These are phyloP conservation scores for Acrobasis suavella DNA, from an alignment of 2,888 invertebrate genomes.

Conservation along the genomic window DNA sequence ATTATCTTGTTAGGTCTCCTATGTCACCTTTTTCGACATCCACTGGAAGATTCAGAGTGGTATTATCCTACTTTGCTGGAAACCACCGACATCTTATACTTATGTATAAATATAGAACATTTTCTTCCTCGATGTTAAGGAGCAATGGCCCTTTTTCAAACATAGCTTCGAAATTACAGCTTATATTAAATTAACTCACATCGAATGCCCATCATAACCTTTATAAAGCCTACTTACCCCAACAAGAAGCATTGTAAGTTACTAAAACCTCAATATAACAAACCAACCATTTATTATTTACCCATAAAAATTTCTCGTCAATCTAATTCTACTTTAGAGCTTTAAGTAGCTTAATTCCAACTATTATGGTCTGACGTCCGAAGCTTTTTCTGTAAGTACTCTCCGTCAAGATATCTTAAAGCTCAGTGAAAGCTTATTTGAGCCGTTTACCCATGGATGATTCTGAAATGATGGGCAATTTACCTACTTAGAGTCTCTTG, in stretches of 20 bases:
- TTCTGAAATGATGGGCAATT: slow-evolving; percentile 43
- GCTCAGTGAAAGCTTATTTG: slow-evolving; percentile 57
- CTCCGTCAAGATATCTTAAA: slow-evolving; percentile 46
- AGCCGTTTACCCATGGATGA: slow-evolving; percentile 46
- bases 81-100: too few species aligned
- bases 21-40: too few species aligned
- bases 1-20: too few species aligned
- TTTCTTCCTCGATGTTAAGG: too few species aligned
- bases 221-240: too few species aligned
- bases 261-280: not conserved
- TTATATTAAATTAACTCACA: too few species aligned
- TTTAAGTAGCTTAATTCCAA: slow-evolving; percentile 41
- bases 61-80: too few species aligned
- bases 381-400: slow-evolving; percentile 44
- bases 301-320: slow-evolving; percentile 39
- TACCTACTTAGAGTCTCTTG: slow-evolving; percentile 49
- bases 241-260: not conserved
- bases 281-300: not conserved
- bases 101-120: too few species aligned
- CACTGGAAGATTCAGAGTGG: too few species aligned
- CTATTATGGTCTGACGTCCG: slow-evolving; percentile 45
- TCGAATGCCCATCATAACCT: too few species aligned
- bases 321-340: slow-evolving; percentile 33
- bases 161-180: too few species aligned
- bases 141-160: too few species aligned